phyloP scores from a whole-genome alignment of 2,888 invertebrate genomes.

The Perdita meconis region DNA sequence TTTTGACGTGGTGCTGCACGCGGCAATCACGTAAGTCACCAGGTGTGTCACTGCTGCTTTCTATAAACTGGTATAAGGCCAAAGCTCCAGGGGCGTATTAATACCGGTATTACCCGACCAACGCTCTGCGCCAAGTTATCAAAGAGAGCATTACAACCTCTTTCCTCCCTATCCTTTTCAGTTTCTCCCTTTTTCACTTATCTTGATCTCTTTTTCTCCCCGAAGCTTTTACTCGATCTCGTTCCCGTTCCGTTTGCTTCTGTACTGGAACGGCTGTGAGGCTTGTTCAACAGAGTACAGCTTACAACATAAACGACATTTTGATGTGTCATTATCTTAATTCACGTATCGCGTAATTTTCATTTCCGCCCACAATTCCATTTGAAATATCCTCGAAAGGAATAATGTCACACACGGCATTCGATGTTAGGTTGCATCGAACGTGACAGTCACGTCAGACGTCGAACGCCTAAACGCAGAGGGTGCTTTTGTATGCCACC shows the following conservation, averaged over 20 bases:
- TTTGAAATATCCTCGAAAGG: too few species aligned
- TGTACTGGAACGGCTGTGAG: slow-evolving; percentile 62
- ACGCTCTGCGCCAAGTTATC: slow-evolving; percentile 60
- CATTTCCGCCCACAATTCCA: too few species aligned
- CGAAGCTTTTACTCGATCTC: not conserved
- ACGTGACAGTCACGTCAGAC: too few species aligned
- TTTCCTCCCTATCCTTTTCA: slow-evolving; percentile 25
- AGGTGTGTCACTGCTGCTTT: slow-evolving; percentile 66
- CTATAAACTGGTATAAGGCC: slow-evolving; percentile 76
- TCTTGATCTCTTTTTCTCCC: not conserved
- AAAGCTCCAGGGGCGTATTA: slow-evolving; percentile 75
- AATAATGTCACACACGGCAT: too few species aligned
- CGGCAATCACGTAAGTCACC: slow-evolving; percentile 54
- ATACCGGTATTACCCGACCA: slow-evolving; percentile 76
- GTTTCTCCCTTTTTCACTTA: slow-evolving; percentile 15
- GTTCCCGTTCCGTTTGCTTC: slow-evolving; percentile 1
- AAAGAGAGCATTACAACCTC: slow-evolving; percentile 59
- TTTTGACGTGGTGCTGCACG: slow-evolving; percentile 30
- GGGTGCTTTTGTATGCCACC: not conserved
- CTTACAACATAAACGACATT: too few species aligned
- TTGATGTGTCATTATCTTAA: too few species aligned
- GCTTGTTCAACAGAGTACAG: not conserved
- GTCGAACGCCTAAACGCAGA: not conserved
- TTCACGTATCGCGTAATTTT: too few species aligned
- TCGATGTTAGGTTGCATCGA: too few species aligned